Evolutionary conservation across 2,888 invertebrate species (phyloP).

Genomic region (Leptinotarsa tumamoca): DNA sequence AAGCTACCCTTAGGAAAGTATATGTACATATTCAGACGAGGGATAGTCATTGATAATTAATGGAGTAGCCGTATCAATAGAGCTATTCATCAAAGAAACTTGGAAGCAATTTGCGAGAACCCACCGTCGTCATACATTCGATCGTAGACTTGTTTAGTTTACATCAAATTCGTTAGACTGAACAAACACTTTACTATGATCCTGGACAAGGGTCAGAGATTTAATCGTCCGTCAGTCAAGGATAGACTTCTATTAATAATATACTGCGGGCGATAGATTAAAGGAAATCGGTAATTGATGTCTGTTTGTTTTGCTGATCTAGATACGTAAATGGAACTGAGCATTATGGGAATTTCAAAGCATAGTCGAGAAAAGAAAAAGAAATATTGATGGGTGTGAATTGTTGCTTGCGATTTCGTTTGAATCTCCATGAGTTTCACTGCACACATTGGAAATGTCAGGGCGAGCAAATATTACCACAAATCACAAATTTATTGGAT

Average conservation of each 20-base stretch:
- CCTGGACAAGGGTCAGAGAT: conserved; percentile 53
- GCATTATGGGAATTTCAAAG: too few species aligned
- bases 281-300: conserved; percentile 50
- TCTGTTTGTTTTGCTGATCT: conserved; percentile 40
- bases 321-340: background rate
- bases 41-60: conserved; percentile 13
- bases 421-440: too few species aligned
- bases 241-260: conserved; percentile 50
- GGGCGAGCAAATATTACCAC: too few species aligned
- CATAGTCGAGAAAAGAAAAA: too few species aligned
- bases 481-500: too few species aligned
- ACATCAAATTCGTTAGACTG: conserved; percentile 53
- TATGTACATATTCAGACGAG: conserved; percentile 31
- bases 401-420: too few species aligned
- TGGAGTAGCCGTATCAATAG: conserved; percentile 15
- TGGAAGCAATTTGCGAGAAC: conserved; percentile 35
- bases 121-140: conserved; percentile 40
- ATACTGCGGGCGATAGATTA: conserved; percentile 46
- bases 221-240: conserved; percentile 53
- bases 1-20: conserved; percentile 36
- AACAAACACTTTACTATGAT: conserved; percentile 52
- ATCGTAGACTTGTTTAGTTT: conserved; percentile 51
- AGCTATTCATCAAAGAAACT: conserved; percentile 45
- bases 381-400: too few species aligned
- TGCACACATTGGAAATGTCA: too few species aligned